phyloP scores from a whole-genome alignment of 2,113 vertebrate species.

The Platysternon megacephalum region DNA sequence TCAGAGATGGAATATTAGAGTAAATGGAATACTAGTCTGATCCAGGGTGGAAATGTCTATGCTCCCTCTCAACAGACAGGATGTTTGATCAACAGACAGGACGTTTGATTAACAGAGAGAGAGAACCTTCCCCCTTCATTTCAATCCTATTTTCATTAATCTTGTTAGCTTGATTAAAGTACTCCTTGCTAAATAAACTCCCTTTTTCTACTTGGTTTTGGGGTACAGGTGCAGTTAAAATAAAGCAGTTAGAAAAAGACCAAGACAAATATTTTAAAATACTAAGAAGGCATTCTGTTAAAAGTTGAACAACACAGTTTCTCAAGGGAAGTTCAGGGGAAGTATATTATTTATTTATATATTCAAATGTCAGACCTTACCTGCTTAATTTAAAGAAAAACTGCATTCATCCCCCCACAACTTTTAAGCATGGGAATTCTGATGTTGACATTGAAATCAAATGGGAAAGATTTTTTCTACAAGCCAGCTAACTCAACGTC shows the following conservation, averaged over 20 bases:
- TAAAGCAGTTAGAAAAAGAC: neutral
- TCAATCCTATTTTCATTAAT: neutral
- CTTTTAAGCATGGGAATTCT: neutral
- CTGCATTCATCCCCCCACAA: neutral
- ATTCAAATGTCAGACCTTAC: neutral
- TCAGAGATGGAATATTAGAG: rapidly evolving
- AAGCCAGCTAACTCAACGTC: neutral
- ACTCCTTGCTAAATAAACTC: neutral
- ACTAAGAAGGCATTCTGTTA: neutral
- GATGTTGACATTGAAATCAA: neutral
- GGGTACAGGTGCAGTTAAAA: neutral
- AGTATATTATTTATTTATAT: rapidly evolving
- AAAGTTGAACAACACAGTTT: neutral
- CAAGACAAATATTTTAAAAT: neutral
- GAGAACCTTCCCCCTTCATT: rapidly evolving
- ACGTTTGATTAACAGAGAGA: neutral
- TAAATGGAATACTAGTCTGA: neutral
- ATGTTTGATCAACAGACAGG: neutral
- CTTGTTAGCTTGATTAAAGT: neutral
- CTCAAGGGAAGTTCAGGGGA: neutral
- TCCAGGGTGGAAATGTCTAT: neutral
- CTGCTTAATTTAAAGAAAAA: neutral
- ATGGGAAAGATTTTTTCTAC: neutral
- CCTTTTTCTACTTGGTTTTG: neutral
- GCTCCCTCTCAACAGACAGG: rapidly evolving